phyloP scores from a whole-genome alignment of 2,113 vertebrate genomes.

The Pteruthius melanotis region DNA sequence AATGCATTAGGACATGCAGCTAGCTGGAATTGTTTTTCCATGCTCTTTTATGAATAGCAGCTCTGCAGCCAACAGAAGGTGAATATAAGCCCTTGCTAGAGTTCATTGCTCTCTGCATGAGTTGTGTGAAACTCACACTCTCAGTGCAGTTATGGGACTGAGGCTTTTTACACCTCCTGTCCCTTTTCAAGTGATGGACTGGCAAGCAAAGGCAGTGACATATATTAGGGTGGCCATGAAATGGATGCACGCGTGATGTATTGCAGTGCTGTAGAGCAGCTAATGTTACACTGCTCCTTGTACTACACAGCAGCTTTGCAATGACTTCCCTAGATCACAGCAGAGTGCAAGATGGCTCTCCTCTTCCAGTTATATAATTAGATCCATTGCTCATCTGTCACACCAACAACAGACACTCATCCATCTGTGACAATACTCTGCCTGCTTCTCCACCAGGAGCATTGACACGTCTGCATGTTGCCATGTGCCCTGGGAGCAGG shows the following conservation, averaged over 20 bases:
- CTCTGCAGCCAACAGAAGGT: neutral
- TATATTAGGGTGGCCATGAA: neutral
- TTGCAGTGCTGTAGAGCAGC: neutral
- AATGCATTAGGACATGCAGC: neutral
- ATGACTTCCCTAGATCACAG: constrained; percentile 10
- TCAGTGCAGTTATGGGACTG: neutral
- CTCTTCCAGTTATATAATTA: constrained; percentile 58
- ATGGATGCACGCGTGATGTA: neutral
- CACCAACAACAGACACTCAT: constrained; percentile 39
- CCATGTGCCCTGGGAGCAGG: constrained; percentile 27
- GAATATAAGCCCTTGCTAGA: neutral
- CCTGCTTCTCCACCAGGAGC: constrained; percentile 25
- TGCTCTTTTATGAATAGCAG: neutral
- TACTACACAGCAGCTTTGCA: neutral
- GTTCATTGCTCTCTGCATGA: neutral
- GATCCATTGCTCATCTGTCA: constrained; percentile 69
- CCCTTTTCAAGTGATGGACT: constrained; percentile 7
- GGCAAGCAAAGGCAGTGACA: neutral
- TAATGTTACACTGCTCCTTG: neutral
- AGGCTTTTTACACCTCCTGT: constrained; percentile 2
- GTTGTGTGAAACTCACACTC: neutral
- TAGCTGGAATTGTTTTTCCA: constrained; percentile 22
- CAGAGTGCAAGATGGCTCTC: constrained; percentile 31
- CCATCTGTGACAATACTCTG: constrained; percentile 52
- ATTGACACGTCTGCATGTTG: neutral